These are phyloP conservation scores for Melolontha melolontha DNA, from an alignment of 2,888 invertebrate species.

Conservation along the genomic window DNA sequence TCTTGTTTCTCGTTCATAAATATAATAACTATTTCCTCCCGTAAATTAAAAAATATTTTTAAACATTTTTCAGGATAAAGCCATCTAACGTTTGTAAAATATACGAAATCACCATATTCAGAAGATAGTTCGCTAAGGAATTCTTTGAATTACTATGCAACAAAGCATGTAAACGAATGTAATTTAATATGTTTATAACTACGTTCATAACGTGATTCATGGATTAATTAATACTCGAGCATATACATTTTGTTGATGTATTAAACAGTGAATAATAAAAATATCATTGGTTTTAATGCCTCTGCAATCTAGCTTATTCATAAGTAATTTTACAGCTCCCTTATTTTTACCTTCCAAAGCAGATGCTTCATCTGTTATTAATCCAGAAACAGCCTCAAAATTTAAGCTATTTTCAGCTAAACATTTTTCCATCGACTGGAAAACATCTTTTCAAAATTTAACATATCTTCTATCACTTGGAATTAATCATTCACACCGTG, in stretches of 20 bases:
- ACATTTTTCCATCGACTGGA: too few species aligned
- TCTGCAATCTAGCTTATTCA: slow-evolving; percentile 1
- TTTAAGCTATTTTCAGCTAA: too few species aligned
- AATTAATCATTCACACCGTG: too few species aligned
- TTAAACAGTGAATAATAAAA: slow-evolving; percentile 19
- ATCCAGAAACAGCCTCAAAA: too few species aligned
- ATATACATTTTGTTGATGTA: slow-evolving; percentile 1
- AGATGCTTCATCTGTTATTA: too few species aligned
- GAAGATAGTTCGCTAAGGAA: background rate
- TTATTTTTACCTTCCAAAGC: background rate
- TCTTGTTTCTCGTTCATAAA: too few species aligned
- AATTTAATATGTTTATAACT: slow-evolving; percentile 8
- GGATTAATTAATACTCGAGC: slow-evolving; percentile 13
- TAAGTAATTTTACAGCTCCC: slow-evolving; percentile 8
- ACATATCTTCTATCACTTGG: too few species aligned
- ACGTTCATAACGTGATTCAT: slow-evolving; percentile 4
- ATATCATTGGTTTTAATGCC: slow-evolving; percentile 6
- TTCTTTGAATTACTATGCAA: slow-evolving; percentile 1
- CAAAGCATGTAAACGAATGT: slow-evolving; percentile 2
- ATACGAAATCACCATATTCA: background rate
- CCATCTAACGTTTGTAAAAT: too few species aligned
- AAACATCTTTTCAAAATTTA: too few species aligned
- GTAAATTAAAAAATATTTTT: too few species aligned
- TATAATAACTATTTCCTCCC: too few species aligned
- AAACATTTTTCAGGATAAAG: too few species aligned